Evolutionary conservation across 2,888 invertebrate genomes (phyloP), one percentile per base, ranked within the genome.

Genomic region (Thyatira batis): DNA sequence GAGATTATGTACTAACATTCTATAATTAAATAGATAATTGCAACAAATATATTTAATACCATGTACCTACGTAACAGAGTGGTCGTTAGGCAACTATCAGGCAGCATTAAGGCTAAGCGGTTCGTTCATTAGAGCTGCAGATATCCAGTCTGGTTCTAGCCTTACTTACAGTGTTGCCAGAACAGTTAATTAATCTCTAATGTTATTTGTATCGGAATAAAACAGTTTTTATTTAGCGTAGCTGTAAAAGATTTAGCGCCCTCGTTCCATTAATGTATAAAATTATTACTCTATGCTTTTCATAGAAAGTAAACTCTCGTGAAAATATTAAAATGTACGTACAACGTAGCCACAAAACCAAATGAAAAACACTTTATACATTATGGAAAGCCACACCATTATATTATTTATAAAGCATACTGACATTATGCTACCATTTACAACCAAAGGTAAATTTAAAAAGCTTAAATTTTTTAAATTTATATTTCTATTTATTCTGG

Each of bases 21-120:
- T 13, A 33, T 33, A 33, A 33, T 33, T 5, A 33, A 33, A 13
- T 39, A 39, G 6, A 39, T 39, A 1, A 39, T 39, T 39, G 33
- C 33, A 39, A 13, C 17, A 13, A 39, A 39, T 54, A 51, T 73
- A 73, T 69, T 62, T 71, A 67, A 55, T 51, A 30, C 13, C 51
- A 57, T 63, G 52, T 58, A 45, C 45, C 53, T 9, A 45, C 28
- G 45, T 43, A 57, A 59, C 55, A 33, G 11, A n/a, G 11, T 8
- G 20, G 56, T 56, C 56, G 56, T 56, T 56, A 56, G 49, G 45
- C 3, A 27, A 20, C 30, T 56, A 56, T 56, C 56, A n/a, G 52
- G 3, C 28, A 11, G 27, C 53, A 56, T 56, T 56, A 56, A 49
- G 56, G 56, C 53, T 56, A 56, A 56, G n/a, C 53, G 53, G 5